phyloP scores from a whole-genome alignment of 2,113 vertebrate species.

The Archocentrus centrarchus region DNA sequence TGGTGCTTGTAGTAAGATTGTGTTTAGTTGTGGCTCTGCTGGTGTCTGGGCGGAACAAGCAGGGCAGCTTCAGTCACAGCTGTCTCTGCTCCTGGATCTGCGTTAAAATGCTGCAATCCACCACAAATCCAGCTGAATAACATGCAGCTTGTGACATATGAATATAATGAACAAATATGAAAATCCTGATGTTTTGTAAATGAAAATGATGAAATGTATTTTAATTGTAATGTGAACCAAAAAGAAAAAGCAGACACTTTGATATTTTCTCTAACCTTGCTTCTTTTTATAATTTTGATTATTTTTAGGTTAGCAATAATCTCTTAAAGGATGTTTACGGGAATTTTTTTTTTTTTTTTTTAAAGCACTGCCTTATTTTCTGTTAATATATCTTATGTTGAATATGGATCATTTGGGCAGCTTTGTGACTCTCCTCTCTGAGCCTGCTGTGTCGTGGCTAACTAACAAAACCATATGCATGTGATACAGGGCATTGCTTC shows the following conservation, averaged over 20 bases:
- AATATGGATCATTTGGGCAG: constrained; percentile 62
- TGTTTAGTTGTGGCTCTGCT: neutral
- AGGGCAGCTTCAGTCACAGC: too few species aligned
- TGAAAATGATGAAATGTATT: neutral
- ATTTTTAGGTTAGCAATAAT: constrained; percentile 16
- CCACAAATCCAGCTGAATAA: neutral
- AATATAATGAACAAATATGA: neutral
- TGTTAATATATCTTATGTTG: neutral
- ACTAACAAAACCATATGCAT: constrained; percentile 31
- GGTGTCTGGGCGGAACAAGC: neutral
- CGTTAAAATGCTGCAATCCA: neutral
- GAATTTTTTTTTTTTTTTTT: constrained; percentile 6
- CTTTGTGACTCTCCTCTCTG: constrained; percentile 39
- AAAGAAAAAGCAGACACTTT: constrained; percentile 18
- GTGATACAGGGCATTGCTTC: constrained; percentile 39
- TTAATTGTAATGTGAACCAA: constrained; percentile 38
- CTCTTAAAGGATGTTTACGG: constrained; percentile 5
- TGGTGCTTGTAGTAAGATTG: neutral
- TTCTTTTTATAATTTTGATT: constrained; percentile 13
- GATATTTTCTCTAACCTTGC: constrained; percentile 20
- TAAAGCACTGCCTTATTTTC: constrained; percentile 58
- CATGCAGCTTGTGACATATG: constrained; percentile 18
- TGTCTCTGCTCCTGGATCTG: neutral
- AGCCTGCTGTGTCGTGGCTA: neutral
- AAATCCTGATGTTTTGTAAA: constrained; percentile 21